Percentiles rank a stretch among this genome's conserved stretches.
These are phyloP conservation scores for Synergus umbraculus DNA, from an alignment of 2,888 invertebrate species.

Conservation along the genomic window DNA sequence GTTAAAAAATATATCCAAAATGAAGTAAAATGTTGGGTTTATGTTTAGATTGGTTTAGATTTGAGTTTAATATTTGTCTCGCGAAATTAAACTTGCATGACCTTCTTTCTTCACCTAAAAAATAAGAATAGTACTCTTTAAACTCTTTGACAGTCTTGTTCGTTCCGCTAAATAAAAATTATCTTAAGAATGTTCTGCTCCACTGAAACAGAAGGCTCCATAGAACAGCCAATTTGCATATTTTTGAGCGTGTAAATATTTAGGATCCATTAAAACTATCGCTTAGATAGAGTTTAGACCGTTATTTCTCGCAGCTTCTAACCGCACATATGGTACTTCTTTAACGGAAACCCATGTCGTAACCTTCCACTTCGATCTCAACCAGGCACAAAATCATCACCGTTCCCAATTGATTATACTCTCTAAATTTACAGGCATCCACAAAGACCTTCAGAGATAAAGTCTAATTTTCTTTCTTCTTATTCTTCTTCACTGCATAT, in stretches of 20 bases:
- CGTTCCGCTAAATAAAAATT: not conserved
- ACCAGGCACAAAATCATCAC: not conserved
- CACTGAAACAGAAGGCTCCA: slow-evolving; percentile 5
- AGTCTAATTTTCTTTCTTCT: too few species aligned
- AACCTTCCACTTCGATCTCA: slow-evolving; percentile 5
- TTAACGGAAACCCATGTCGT: slow-evolving; percentile 22
- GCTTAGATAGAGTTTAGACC: not conserved
- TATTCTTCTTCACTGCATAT: not conserved
- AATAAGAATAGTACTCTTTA: not conserved
- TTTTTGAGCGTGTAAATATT: slow-evolving; percentile 3
- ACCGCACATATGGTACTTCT: slow-evolving; percentile 10
- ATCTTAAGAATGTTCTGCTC: slow-evolving; percentile 3
- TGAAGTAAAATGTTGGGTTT: too few species aligned
- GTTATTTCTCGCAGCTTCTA: slow-evolving; percentile 17
- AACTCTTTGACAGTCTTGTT: not conserved
- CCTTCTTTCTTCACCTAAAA: too few species aligned
- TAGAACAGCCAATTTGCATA: slow-evolving; percentile 25
- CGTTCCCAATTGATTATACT: not conserved
- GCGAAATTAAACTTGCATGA: not conserved
- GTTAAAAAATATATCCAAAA: too few species aligned
- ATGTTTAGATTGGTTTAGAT: too few species aligned
- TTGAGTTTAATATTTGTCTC: too few species aligned
- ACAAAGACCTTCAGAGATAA: not conserved
- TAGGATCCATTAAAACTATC: slow-evolving; percentile 1
- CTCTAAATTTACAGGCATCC: not conserved